phyloP scores from a whole-genome alignment of 2,797 vertebrate genomes.

The Fratercula arctica region DNA sequence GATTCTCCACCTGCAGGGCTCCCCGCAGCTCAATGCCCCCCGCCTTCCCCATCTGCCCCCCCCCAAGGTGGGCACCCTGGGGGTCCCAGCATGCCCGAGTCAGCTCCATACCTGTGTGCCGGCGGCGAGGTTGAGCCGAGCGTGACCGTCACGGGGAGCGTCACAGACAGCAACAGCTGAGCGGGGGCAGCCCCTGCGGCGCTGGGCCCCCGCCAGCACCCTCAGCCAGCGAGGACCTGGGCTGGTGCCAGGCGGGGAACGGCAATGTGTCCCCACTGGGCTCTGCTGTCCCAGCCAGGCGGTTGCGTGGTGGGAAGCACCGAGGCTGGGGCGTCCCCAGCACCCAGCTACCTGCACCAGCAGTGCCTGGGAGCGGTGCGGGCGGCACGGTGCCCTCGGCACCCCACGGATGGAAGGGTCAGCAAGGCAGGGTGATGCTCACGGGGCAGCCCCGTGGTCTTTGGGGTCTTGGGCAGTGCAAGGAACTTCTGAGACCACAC shows the following conservation, averaged over 20 bases:
- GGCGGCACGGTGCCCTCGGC: not conserved
- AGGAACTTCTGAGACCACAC: rapidly evolving
- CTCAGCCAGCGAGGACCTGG: not conserved
- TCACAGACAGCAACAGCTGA: conserved; percentile 67
- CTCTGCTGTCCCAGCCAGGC: not conserved
- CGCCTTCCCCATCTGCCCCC: not conserved
- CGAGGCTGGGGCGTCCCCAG: not conserved
- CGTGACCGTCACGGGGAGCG: rapidly evolving
- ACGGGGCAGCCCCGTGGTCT: not conserved
- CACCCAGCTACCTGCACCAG: not conserved
- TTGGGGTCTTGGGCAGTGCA: rapidly evolving
- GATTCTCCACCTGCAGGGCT: rapidly evolving
- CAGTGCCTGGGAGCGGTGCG: rapidly evolving
- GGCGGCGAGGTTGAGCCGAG: not conserved
- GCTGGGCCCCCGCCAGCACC: not conserved
- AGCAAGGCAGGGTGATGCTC: not conserved
- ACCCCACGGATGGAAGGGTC: not conserved
- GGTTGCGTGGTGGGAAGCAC: rapidly evolving
- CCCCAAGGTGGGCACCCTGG: not conserved
- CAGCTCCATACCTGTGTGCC: not conserved
- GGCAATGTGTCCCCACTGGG: rapidly evolving
- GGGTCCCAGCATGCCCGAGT: rapidly evolving
- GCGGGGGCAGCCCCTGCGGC: not conserved
- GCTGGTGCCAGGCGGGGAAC: not conserved
- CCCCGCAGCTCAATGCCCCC: rapidly evolving